A percentile compares a stretch with the other conserved stretches of the same genome.
Conservation (phyloP, 30 jellyfish, hydroid and myxozoan genomes). For the Nemopilema nomurai region DNA sequence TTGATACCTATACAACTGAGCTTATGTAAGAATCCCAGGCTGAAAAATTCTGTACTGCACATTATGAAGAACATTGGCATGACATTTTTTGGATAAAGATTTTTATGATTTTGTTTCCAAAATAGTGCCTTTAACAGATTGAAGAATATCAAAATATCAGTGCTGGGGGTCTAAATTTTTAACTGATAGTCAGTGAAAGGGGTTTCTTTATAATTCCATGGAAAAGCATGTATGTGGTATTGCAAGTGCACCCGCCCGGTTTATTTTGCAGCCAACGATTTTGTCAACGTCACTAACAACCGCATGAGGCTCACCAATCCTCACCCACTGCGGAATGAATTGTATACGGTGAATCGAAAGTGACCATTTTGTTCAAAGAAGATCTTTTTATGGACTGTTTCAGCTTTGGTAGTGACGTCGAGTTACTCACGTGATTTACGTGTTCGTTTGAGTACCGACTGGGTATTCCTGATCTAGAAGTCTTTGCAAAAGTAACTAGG, state of each 20-base stretch:
- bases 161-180: neutral
- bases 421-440: too few species aligned
- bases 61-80: neutral
- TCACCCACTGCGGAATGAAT: too few species aligned
- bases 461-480: too few species aligned
- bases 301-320: too few species aligned
- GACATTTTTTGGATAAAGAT: neutral
- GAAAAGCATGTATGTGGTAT: neutral
- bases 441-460: too few species aligned
- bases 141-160: neutral
- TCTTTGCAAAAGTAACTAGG: too few species aligned
- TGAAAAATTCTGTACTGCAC: neutral
- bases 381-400: too few species aligned
- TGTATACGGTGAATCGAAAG: too few species aligned
- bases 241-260: neutral
- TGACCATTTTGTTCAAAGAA: too few species aligned
- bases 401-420: too few species aligned
- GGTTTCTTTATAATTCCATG: neutral
- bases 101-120: neutral
- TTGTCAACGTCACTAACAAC: too few species aligned
- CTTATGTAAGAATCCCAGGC: neutral
- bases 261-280: too few species aligned
- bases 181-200: neutral
- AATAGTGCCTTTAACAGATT: neutral
- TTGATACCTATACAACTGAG: neutral